These are phyloP conservation scores for Agrilus cyanescens DNA, from an alignment of 2,888 invertebrate genomes.

Conservation along the genomic window DNA sequence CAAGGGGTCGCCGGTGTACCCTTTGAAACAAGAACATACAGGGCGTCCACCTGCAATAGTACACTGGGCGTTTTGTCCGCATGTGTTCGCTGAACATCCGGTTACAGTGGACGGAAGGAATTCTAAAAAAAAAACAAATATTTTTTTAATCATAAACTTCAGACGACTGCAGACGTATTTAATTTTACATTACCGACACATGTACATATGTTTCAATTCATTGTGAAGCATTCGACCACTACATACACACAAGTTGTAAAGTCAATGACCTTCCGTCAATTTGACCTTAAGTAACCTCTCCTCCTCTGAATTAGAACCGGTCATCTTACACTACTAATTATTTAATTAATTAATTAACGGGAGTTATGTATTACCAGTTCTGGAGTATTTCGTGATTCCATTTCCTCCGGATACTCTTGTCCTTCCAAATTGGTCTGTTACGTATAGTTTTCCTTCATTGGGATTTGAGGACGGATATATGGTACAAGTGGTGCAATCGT, in stretches of 20 bases:
- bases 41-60: constrained; percentile 54
- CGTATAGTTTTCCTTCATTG: constrained; percentile 25
- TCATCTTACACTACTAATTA: no score
- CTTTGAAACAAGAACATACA: constrained; percentile 68
- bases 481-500: background rate
- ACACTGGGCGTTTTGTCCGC: constrained; percentile 58
- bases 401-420: constrained; percentile 17
- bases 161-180: no score
- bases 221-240: no score
- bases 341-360: no score
- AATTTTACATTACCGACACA: no score
- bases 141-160: no score
- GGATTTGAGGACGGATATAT: constrained; percentile 8
- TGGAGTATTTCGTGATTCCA: background rate
- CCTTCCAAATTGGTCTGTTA: constrained; percentile 31
- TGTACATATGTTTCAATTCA: no score
- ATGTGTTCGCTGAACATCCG: constrained; percentile 44
- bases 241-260: no score
- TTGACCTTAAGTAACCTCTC: no score
- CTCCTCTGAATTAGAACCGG: no score
- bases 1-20: constrained; percentile 70
- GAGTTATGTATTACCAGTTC: background rate
- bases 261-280: no score
- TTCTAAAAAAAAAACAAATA: no score
- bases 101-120: constrained; percentile 13